Percentiles rank a stretch among this genome's conserved stretches.
Evolutionary conservation across 2,797 vertebrate species (phyloP).

Genomic region (Lithobates pipiens): DNA sequence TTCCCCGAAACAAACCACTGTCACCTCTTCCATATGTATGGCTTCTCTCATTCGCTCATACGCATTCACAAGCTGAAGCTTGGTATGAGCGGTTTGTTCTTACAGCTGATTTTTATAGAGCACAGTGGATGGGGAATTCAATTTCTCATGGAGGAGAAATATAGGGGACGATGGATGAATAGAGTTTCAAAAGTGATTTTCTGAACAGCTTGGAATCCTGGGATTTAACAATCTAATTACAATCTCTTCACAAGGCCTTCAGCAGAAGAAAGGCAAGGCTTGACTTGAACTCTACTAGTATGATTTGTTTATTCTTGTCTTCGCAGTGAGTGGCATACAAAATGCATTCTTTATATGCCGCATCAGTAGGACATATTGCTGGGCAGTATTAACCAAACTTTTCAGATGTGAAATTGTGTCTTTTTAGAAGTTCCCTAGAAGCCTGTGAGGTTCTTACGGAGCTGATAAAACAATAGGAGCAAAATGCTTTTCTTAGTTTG

Average conservation of each 20-base stretch:
- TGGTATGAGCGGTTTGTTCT: conserved; percentile 58
- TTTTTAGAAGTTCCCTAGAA: background rate
- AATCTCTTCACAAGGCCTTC: conserved; percentile 60
- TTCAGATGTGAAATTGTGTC: conserved; percentile 3
- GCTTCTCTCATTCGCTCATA: conserved; percentile 36
- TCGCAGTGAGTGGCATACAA: conserved; percentile 54
- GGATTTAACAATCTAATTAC: conserved; percentile 67
- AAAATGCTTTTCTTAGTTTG: background rate
- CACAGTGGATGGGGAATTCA: conserved; percentile 64
- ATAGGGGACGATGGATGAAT: conserved; percentile 56
- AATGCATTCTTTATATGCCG: conserved; percentile 62
- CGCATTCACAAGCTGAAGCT: conserved; percentile 51
- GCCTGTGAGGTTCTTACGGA: background rate
- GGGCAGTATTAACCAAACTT: conserved; percentile 49
- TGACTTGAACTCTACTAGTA: conserved; percentile 64
- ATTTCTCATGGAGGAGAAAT: conserved; percentile 64
- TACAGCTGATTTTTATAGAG: conserved; percentile 63
- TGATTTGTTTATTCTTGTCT: conserved; percentile 63
- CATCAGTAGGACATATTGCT: conserved; percentile 53
- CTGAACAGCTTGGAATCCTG: conserved; percentile 64
- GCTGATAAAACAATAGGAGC: background rate
- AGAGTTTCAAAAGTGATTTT: conserved; percentile 67
- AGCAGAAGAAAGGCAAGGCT: conserved; percentile 53
- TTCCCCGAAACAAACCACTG: background rate
- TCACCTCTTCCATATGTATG: background rate